Base-by-base conservation (phyloP, 2,888 invertebrate genomes). In the Cryptops parisi region DNA sequence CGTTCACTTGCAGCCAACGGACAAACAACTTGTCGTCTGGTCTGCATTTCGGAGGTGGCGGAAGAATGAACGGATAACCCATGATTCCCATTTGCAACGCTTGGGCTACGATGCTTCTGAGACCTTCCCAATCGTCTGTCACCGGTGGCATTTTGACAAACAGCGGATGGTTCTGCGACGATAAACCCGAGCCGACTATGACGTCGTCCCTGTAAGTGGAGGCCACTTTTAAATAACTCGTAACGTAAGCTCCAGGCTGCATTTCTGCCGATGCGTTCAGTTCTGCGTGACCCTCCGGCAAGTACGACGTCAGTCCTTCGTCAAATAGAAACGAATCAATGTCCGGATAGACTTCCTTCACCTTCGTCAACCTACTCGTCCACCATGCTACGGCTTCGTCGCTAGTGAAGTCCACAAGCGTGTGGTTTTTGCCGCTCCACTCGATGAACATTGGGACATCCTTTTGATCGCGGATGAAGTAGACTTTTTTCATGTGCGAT, bases 271-370 rank as follows among this genome's bases (percentile, higher is more conserved):
- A 53, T 12, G 61, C 60, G 6, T 51, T 39, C 2, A 12, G 9
- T 2, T 22, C 4, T 2, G 54, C 49, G 25, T 52, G 57, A 4
- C 58, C 73, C 66, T 77, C 74, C 27, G 81, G 81, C 41, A 78
- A 68, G 77, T 78, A 84, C 59, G 78, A 77, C 0, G 75, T 73
- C 67, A 86, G 85, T 23, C 86, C 88, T 43, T 85, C 85, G 62
- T 87, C 85, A 62, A 87, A 86, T 69, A 86, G 86, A 59, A 84
- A 78, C 55, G 80, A 78, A 61, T 83, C 81, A 22, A 88, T 76
- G 2, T n/a, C 47, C 0, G 78, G 81, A 52, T 78, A 78, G 3
- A 75, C 71, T 0, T 72, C 68, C 58, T 78, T 70, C 2, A 91
- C 59, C 3, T 66, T 59, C 23, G 61, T 54, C 15, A 73, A 56